Evolutionary conservation across 2,797 vertebrate species (phyloP), one percentile per base, ranked within the genome.

Genomic region (Lagodon rhomboides): DNA sequence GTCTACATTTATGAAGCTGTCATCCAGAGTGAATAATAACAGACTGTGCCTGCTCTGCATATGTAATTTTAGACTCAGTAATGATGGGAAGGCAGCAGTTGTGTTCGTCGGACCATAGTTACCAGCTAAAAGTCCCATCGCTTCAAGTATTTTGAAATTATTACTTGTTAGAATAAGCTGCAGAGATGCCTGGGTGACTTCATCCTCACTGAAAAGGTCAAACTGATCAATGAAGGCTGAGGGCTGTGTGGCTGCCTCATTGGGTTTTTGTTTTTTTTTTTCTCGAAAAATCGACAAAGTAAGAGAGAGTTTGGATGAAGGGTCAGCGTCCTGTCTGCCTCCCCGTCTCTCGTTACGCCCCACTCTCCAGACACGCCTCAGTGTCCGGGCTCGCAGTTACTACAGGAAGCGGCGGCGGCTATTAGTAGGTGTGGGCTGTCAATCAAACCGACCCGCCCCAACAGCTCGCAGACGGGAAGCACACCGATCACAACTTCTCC

Each of bases 401-500:
- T 86, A 73, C 50, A 71, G 49, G 73, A 73, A 70, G 81, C 63
- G 27, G 68, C 27, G 12, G 62, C 63, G 38, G 53, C 75, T 76
- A 90, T 91, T 92, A 85, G 91, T 77, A 43, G 71, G 79, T 72
- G 78, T 68, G 70, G 50, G 53, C 71, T 92, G 94, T 92, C 93
- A 93, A 86, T 95, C 92, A 94, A 65, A 71, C 11, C 18, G 54
- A 55, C 77, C 91, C 91, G 87, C 88, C 91, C 90, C 74, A 17
- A 46, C 51, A 43, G 75, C 68, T 49, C 75, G 72, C 89, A 85
- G 81, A 91, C 82, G 73, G 89, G 84, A 90, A 89, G 83, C 79
- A 3, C 54, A 54, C 66, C 11, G 77, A 50, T 82, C 88, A 86
- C 69, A 86, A 82, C 74, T 83, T 80, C 77, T 77, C 63, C 69